phyloP scores from a whole-genome alignment of 2,113 vertebrate species.

The Tiliqua scincoides region DNA sequence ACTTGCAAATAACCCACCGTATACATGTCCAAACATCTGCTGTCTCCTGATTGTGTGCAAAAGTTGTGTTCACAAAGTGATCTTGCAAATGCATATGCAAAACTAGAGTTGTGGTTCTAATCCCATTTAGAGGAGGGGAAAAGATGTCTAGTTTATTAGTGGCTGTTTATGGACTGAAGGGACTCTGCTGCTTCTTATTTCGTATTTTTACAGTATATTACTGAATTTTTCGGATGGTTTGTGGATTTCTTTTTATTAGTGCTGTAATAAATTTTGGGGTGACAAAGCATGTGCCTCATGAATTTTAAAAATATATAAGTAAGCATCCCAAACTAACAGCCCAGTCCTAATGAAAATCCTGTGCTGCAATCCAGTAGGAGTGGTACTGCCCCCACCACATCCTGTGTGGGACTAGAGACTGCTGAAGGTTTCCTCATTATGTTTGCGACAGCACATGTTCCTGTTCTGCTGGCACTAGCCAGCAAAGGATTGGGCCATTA shows the following conservation, averaged over 20 bases:
- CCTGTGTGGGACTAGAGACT: too few relatives aligned
- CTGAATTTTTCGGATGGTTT: not conserved
- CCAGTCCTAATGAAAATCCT: too few relatives aligned
- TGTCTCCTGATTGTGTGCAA: not conserved
- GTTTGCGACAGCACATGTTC: too few relatives aligned
- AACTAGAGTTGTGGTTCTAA: not conserved
- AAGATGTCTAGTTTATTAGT: not conserved
- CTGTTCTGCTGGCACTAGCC: too few relatives aligned
- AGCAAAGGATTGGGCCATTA: too few relatives aligned
- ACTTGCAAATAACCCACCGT: not conserved
- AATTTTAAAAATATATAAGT: not conserved
- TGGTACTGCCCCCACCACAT: too few relatives aligned
- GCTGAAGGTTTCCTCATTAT: too few relatives aligned
- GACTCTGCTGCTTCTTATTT: not conserved
- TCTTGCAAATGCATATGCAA: not conserved
- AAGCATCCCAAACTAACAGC: not conserved
- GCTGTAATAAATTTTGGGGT: not conserved
- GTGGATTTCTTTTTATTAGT: conserved; percentile 5
- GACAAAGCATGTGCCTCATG: not conserved
- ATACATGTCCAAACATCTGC: not conserved
- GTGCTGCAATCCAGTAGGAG: not conserved
- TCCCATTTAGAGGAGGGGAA: not conserved
- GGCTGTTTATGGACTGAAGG: not conserved
- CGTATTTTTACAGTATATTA: not conserved
- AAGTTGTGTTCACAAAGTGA: not conserved